Conservation (phyloP, 2,113 vertebrate genomes). For the Phrynocephalus versicolor region DNA sequence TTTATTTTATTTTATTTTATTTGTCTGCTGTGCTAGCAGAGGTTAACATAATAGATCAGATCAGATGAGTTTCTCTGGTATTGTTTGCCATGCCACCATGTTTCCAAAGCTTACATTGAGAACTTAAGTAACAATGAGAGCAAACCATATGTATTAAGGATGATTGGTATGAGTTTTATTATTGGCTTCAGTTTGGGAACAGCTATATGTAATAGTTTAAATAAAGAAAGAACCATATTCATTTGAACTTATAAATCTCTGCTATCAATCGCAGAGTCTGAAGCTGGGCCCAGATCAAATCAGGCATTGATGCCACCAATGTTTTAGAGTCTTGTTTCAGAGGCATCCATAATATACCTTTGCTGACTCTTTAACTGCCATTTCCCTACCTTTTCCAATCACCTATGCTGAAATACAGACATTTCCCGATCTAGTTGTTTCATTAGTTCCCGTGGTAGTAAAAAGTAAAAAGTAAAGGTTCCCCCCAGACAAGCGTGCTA, state of each 20-base stretch:
- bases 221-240: not conserved
- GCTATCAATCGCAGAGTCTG: not conserved
- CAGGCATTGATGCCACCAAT: not conserved
- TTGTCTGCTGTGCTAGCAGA: no score
- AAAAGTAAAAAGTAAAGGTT: no score
- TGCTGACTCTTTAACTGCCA: not conserved
- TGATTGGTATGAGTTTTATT: no score
- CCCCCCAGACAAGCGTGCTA: no score
- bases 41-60: no score
- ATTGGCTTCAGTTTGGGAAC: not conserved
- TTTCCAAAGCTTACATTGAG: conserved; percentile 51
- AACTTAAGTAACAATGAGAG: not conserved
- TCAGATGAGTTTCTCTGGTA: conserved; percentile 48
- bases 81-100: conserved; percentile 42
- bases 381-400: conserved; percentile 17
- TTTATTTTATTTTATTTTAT: no score
- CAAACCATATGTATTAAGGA: no score
- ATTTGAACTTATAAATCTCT: conserved; percentile 41
- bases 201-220: not conserved
- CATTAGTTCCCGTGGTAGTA: conserved; percentile 13
- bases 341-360: not conserved
- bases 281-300: not conserved
- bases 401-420: conserved; percentile 16
- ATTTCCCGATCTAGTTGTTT: not conserved
- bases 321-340: not conserved